Evolutionary conservation across 2,797 vertebrate species (phyloP).

Genomic region (Leptatherina wallacei): DNA sequence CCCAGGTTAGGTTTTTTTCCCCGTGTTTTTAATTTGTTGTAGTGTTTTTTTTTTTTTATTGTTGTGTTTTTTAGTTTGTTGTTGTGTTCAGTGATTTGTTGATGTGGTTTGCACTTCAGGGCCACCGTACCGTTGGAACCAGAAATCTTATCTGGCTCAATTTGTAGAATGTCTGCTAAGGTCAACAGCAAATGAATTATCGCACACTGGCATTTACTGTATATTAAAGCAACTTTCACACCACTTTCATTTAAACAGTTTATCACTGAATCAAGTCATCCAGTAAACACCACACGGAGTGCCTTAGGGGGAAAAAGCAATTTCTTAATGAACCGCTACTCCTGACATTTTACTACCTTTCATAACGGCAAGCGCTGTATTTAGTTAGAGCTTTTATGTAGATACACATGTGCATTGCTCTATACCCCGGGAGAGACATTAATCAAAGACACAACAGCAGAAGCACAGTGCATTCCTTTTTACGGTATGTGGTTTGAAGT

Average conservation of each 20-base stretch:
- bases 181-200: slow-evolving; percentile 5
- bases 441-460: slow-evolving; percentile 15
- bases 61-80: too few species aligned
- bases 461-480: neutral
- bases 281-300: slow-evolving; percentile 29
- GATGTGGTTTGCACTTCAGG: too few species aligned
- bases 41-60: too few species aligned
- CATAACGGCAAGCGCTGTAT: neutral
- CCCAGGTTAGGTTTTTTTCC: too few species aligned
- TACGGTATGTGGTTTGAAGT: neutral
- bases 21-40: too few species aligned
- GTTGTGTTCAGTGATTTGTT: too few species aligned
- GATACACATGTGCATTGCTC: neutral
- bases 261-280: neutral
- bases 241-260: slow-evolving; percentile 7
- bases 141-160: neutral
- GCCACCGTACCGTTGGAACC: too few species aligned
- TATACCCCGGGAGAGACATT: neutral
- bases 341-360: slow-evolving; percentile 42
- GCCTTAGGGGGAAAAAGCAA: neutral
- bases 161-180: neutral
- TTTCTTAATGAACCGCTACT: slow-evolving; percentile 29
- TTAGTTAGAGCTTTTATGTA: neutral
- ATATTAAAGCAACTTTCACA: slow-evolving; percentile 6
- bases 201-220: slow-evolving; percentile 21